Evolutionary conservation across 2,797 vertebrate genomes (phyloP).

Genomic region (Sebastes aleutianus): DNA sequence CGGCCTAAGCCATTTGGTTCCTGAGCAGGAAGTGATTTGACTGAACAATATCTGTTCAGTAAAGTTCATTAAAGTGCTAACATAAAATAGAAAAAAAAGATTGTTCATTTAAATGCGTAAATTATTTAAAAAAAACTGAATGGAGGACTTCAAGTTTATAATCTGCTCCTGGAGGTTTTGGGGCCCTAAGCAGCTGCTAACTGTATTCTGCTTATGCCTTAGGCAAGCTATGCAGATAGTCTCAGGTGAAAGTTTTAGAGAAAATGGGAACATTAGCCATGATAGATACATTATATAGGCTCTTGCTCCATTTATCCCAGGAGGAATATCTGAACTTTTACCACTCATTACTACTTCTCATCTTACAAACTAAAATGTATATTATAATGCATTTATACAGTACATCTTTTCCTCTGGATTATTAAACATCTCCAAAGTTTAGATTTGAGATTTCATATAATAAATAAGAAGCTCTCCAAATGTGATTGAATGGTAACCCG

Average conservation of each 20-base stretch:
- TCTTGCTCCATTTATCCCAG: not conserved
- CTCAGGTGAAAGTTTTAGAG: slow-evolving; percentile 7
- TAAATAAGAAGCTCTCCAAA: not conserved
- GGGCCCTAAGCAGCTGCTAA: slow-evolving; percentile 23
- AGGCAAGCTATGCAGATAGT: slow-evolving; percentile 10
- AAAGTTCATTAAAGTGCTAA: slow-evolving; percentile 33
- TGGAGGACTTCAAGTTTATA: slow-evolving; percentile 8
- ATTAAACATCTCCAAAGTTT: not conserved
- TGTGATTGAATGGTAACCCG: not conserved
- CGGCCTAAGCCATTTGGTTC: not conserved
- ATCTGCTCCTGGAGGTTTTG: not conserved
- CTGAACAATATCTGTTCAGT: not conserved
- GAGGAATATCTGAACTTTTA: slow-evolving; percentile 13
- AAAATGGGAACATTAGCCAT: slow-evolving; percentile 12
- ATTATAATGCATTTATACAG: not conserved
- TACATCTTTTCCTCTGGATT: not conserved
- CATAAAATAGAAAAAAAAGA: not conserved
- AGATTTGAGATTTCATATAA: not conserved
- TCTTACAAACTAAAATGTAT: not conserved
- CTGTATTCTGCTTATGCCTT: slow-evolving; percentile 17
- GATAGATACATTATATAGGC: not conserved
- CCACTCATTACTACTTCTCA: not conserved
- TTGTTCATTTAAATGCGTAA: slow-evolving; percentile 20
- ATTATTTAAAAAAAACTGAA: slow-evolving; percentile 15
- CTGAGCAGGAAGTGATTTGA: not conserved